Percentiles rank a stretch among this genome's conserved stretches.
Conservation (phyloP, 2,797 vertebrate species). For the Hippopotamyrus pictus region DNA sequence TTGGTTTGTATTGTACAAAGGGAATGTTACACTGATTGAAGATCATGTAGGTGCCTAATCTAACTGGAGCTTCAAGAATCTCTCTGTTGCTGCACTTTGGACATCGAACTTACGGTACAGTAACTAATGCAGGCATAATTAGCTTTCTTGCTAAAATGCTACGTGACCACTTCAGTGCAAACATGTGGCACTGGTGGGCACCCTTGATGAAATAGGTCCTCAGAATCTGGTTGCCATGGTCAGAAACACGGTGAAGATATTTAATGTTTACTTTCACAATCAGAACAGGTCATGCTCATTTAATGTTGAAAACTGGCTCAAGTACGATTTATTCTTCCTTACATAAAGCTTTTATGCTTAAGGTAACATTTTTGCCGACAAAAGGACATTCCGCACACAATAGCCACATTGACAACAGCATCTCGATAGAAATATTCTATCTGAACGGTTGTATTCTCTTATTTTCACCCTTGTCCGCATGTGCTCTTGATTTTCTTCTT, state of each 20-base stretch:
- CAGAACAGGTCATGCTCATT: slow-evolving; percentile 5
- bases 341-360: slow-evolving; percentile 4
- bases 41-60: background rate
- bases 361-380: background rate
- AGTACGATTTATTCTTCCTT: slow-evolving; percentile 13
- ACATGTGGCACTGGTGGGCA: too few species aligned
- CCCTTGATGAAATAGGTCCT: background rate
- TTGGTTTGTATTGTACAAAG: background rate
- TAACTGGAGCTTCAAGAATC: background rate
- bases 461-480: background rate
- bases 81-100: background rate
- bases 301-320: slow-evolving; percentile 6
- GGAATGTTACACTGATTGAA: background rate
- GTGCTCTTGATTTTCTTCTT: slow-evolving; percentile 27
- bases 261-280: slow-evolving; percentile 13
- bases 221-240: background rate
- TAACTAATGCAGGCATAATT: background rate
- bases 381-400: background rate
- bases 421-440: background rate
- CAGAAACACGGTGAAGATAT: background rate
- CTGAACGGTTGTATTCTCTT: background rate
- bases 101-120: background rate
- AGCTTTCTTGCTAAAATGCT: background rate
- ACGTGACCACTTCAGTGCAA: background rate
- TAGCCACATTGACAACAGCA: background rate